A percentile compares a stretch with the other conserved stretches of the same genome.
These are phyloP conservation scores for Acanthosepion lycidas DNA, from an alignment of 2,888 invertebrate species.

Conservation along the genomic window DNA sequence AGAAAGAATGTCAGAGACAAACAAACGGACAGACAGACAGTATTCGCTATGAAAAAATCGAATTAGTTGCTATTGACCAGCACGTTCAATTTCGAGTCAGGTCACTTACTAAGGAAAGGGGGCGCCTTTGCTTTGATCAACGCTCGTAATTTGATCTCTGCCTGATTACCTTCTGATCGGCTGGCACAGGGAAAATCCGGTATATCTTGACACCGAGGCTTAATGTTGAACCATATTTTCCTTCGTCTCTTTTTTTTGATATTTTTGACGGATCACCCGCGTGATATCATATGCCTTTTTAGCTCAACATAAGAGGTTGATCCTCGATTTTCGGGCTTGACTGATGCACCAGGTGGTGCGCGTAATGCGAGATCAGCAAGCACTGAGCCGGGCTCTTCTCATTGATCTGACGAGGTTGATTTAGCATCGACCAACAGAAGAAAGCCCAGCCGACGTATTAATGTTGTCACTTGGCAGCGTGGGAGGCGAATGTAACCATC, in stretches of 20 bases:
- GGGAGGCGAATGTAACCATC: not conserved
- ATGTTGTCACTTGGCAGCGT: not conserved
- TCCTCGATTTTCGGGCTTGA: not conserved
- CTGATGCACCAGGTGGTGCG: not conserved
- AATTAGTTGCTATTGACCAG: constrained; percentile 22
- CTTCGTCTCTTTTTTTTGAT: not conserved
- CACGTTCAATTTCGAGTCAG: constrained; percentile 1
- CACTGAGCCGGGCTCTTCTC: not conserved
- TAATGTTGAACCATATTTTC: not conserved
- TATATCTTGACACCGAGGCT: not conserved
- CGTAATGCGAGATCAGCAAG: not conserved
- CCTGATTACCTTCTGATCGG: not conserved
- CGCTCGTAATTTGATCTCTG: not conserved
- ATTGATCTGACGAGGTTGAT: constrained; percentile 33
- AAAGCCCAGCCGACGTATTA: not conserved
- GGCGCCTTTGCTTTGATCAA: constrained; percentile 6
- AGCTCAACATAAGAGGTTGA: constrained; percentile 13
- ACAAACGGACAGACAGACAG: not conserved
- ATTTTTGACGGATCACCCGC: constrained; percentile 11
- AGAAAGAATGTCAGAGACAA: not conserved
- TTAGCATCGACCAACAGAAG: not conserved
- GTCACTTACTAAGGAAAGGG: not conserved
- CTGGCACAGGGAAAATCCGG: not conserved
- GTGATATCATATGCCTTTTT: constrained; percentile 33
- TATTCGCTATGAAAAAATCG: not conserved